phyloP scores from a whole-genome alignment of 2,888 invertebrate genomes.

The Maniola hyperantus region DNA sequence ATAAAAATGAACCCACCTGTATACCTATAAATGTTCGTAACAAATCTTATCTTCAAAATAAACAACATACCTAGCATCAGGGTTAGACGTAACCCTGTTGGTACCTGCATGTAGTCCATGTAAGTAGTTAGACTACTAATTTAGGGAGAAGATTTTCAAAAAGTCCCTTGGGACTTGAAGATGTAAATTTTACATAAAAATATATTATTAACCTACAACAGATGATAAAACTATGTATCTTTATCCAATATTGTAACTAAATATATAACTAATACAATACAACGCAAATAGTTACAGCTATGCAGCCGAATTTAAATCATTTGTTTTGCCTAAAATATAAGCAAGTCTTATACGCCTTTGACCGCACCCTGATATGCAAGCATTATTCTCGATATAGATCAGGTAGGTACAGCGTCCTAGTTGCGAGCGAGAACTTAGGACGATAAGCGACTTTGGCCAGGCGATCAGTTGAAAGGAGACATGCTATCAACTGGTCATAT shows the following conservation, averaged over 20 bases:
- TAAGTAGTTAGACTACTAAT: no score
- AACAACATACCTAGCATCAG: no score
- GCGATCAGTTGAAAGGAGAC: not conserved
- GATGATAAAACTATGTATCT: no score
- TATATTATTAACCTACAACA: not conserved
- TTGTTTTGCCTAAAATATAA: slow-evolving; percentile 10
- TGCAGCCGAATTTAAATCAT: slow-evolving; percentile 4
- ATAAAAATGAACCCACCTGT: not conserved
- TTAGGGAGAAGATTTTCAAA: not conserved
- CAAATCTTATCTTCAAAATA: not conserved
- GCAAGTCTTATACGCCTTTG: slow-evolving; percentile 1
- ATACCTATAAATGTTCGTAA: not conserved
- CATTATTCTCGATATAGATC: slow-evolving; percentile 1
- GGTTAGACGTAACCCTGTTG: no score
- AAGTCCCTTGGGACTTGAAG: no score
- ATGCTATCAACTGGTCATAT: not conserved
- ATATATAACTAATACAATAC: not conserved
- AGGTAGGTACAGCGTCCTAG: not conserved
- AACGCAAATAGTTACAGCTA: not conserved
- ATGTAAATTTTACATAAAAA: not conserved
- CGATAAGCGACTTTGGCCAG: not conserved
- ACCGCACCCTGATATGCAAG: slow-evolving; percentile 8
- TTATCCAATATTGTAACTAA: no score
- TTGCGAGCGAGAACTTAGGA: not conserved
- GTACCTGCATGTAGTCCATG: no score